Evolutionary conservation across 2,797 vertebrate genomes (phyloP), one percentile per base, ranked within the genome.

Genomic region (Enoplosus armatus): DNA sequence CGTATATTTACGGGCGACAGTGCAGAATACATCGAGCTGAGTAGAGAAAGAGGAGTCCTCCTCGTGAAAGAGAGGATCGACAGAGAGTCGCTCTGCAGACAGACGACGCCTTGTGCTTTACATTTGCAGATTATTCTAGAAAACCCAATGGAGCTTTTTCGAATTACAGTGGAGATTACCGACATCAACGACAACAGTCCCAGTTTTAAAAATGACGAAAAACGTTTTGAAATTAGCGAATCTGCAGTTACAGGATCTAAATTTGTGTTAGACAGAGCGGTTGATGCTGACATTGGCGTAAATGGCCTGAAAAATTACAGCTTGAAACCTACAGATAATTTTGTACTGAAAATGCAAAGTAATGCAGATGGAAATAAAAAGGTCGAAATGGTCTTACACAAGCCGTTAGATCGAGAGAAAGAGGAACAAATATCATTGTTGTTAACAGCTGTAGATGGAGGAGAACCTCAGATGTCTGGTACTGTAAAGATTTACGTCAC

Each of bases 21-120:
- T 6, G 67, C 45, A 8, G 84, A 94, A 61, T 96, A 95, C 87
- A 94, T 97, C 84, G 95, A 95, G 86, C 91, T 96, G 63, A 95
- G 93, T 79, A 88, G 93, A 84, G 85, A 90, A 50, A 95, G 90
- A 29, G 96, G 96, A 27, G 85, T 94, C 77, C 90, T 97, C 87
- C 90, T 96, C 11, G 90, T 97, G 54, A 95, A 90, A 48, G 95
- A 96, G 61, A 93, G 92, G 56, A 94, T 97, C 77, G 96, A 97
- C 69, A 94, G 96, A 77, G 96, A 95, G 77, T 50, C 89, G 63
- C 80, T 95, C 4, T 95, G 94, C 70, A 82, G 94, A 3, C 76
- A 95, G 0, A 87, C 93, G 29, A 83, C 90, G 56, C 85, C 87
- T 48, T 95, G 94, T 76, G 79, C 92, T 68, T 84, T 95, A 31